These are phyloP conservation scores for Siniperca chuatsi DNA, from an alignment of 2,113 vertebrate species.

Conservation along the genomic window DNA sequence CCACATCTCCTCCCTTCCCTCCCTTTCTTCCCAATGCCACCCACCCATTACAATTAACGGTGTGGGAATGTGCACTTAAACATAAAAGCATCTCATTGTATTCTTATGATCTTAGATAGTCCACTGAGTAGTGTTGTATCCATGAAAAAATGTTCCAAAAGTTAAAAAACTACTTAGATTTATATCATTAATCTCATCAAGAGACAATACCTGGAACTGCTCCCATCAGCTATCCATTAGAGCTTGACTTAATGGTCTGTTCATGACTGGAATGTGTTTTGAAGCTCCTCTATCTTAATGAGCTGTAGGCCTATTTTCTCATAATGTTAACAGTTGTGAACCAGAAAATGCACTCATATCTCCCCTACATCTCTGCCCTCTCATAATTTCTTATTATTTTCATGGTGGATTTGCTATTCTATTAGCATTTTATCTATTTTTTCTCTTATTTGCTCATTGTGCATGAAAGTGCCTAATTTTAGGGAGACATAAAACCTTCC, in stretches of 20 bases:
- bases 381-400: neutral
- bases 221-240: conserved; percentile 4
- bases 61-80: neutral
- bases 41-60: neutral
- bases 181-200: neutral
- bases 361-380: neutral
- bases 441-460: neutral
- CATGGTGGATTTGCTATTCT: neutral
- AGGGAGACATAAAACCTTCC: neutral
- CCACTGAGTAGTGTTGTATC: neutral
- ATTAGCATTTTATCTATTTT: conserved; percentile 6
- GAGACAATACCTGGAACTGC: conserved; percentile 6
- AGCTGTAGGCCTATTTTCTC: conserved; percentile 17
- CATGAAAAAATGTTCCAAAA: neutral
- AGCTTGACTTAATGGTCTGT: conserved; percentile 19
- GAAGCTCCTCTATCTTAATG: conserved; percentile 14
- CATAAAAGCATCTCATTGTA: neutral
- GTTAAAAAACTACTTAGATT: neutral
- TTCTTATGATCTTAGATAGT: neutral
- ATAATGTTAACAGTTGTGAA: conserved; percentile 24
- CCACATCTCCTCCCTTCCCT: neutral
- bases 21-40: neutral
- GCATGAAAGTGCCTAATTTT: neutral
- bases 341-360: neutral
- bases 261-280: conserved; percentile 36